These are phyloP conservation scores for Lichenostomus cassidix DNA, from an alignment of 2,113 vertebrate genomes.

Conservation along the genomic window DNA sequence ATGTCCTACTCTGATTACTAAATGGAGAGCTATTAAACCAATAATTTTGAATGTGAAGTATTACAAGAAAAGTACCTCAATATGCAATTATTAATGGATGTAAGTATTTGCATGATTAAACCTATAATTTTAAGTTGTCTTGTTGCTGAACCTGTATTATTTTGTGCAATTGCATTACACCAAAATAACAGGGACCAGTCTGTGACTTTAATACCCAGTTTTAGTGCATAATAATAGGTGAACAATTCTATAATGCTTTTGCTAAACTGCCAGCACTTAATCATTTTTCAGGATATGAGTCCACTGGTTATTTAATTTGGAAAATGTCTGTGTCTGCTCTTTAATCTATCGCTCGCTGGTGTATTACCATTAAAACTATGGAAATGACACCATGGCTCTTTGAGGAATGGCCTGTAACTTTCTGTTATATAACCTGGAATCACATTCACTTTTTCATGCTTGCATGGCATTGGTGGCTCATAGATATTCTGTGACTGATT, in stretches of 20 bases:
- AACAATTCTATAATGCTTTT: neutral
- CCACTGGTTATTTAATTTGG: neutral
- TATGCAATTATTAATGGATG: neutral
- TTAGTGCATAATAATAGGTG: neutral
- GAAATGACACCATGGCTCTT: neutral
- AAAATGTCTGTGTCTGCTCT: neutral
- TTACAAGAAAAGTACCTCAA: neutral
- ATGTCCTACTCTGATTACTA: neutral
- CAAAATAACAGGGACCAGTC: neutral
- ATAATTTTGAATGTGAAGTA: neutral
- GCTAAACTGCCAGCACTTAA: neutral
- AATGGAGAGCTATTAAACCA: neutral
- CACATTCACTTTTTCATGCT: neutral
- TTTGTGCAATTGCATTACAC: neutral
- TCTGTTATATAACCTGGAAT: neutral
- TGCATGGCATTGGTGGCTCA: neutral
- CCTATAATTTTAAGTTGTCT: neutral
- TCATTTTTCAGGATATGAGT: neutral
- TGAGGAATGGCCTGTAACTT: neutral
- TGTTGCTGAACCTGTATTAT: neutral
- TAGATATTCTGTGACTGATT: neutral
- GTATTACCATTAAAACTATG: neutral
- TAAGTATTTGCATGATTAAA: neutral
- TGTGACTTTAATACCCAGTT: neutral
- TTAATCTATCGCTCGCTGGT: neutral